phyloP scores from a whole-genome alignment of 2,888 invertebrate species.

The Meiosimyza decipiens region DNA sequence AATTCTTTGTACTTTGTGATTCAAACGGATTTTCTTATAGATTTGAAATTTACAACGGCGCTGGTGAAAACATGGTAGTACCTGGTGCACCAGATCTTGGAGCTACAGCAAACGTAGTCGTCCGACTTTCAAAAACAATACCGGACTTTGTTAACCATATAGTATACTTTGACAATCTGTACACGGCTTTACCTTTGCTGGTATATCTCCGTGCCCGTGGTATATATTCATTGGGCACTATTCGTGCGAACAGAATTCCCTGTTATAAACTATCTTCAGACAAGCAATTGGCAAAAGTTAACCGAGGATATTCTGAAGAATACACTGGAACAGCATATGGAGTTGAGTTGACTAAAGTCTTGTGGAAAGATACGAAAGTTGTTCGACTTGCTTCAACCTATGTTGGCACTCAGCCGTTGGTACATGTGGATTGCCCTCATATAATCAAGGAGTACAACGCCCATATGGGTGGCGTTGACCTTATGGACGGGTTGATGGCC shows the following conservation, averaged over 20 bases:
- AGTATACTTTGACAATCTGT: constrained; percentile 33
- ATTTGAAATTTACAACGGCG: not conserved
- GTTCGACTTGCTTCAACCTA: constrained; percentile 76
- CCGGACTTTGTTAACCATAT: constrained; percentile 22
- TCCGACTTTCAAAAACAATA: constrained; percentile 21
- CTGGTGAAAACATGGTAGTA: constrained; percentile 27
- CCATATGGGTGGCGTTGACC: no score
- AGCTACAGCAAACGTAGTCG: constrained; percentile 18
- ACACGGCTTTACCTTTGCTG: constrained; percentile 29
- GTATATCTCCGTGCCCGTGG: constrained; percentile 27
- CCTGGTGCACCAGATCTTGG: constrained; percentile 27
- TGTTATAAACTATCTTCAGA: constrained; percentile 29
- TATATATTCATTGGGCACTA: constrained; percentile 33
- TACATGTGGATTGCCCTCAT: constrained; percentile 66
- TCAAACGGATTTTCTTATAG: no score
- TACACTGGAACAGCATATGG: constrained; percentile 32
- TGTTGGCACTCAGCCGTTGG: constrained; percentile 79
- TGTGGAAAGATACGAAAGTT: constrained; percentile 32
- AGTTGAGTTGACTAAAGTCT: constrained; percentile 24
- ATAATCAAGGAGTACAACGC: no score
- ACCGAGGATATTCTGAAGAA: not conserved
- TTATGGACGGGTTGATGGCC: no score
- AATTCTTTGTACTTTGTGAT: no score
- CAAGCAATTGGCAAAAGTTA: constrained; percentile 7
- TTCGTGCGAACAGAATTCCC: constrained; percentile 27